A percentile compares a stretch with the other conserved stretches of the same genome.
Evolutionary conservation across 2,888 invertebrate species (phyloP).

Genomic region (Bugula neritina): DNA sequence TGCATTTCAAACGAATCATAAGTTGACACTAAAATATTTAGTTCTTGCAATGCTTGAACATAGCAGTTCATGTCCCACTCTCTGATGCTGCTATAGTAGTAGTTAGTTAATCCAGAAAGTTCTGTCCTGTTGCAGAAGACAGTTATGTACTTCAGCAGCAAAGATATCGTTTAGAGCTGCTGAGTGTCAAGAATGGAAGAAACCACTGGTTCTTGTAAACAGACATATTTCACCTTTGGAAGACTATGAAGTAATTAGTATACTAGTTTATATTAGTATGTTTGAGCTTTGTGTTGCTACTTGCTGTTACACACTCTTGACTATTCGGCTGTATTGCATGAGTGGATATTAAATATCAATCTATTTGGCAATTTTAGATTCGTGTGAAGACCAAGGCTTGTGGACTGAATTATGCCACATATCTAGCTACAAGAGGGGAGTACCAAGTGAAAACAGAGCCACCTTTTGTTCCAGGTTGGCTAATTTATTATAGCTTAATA

Average conservation of each 20-base stretch:
- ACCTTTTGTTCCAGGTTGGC: slow-evolving; percentile 61
- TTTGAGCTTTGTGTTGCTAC: background rate
- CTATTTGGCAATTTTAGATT: no score
- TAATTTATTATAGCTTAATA: no score
- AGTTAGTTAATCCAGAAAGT: background rate
- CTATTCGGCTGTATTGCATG: no score
- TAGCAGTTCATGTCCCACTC: no score
- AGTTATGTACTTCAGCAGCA: background rate
- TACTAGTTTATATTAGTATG: background rate
- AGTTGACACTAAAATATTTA: no score
- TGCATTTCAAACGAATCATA: no score
- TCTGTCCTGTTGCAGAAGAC: background rate
- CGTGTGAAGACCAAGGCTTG: background rate
- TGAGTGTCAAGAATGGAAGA: slow-evolving; percentile 12
- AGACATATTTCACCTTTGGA: background rate
- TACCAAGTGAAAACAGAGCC: slow-evolving; percentile 55
- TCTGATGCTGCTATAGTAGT: no score
- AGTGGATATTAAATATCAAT: no score
- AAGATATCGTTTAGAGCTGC: background rate
- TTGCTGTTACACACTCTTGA: no score
- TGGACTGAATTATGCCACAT: slow-evolving; percentile 64
- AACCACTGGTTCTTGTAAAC: background rate
- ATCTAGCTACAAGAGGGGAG: slow-evolving; percentile 57
- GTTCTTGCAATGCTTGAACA: no score
- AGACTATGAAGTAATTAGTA: background rate